Conservation (phyloP, 37 sponge, comb jelly and placozoan species). For the Crambe crambe region DNA sequence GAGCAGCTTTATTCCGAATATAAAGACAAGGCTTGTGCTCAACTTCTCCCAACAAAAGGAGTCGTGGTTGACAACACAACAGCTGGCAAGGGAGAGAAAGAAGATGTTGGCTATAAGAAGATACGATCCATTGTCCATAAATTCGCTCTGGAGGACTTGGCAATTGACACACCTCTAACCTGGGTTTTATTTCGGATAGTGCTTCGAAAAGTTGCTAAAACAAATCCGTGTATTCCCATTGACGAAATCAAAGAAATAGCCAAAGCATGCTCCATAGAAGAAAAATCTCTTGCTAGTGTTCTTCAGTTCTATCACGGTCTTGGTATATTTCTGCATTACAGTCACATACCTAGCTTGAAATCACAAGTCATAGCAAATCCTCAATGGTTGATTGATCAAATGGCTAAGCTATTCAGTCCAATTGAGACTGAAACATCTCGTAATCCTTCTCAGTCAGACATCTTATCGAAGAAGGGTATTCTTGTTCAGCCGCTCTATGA, state of each 20-base stretch:
- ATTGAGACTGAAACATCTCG: neutral
- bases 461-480: conserved; percentile 31
- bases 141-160: conserved; percentile 15
- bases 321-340: conserved; percentile 44
- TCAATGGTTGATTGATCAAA: conserved; percentile 44
- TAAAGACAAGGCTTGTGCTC: conserved; percentile 23
- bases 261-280: conserved; percentile 10
- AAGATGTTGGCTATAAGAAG: conserved; percentile 28
- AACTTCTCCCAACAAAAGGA: neutral
- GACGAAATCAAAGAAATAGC: conserved; percentile 17
- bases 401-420: conserved; percentile 29
- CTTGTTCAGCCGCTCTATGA: conserved; percentile 39
- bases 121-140: conserved; percentile 5
- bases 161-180: conserved; percentile 38
- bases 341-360: conserved; percentile 12
- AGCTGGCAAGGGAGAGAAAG: conserved; percentile 36
- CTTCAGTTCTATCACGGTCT: conserved; percentile 63
- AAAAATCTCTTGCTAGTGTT: conserved; percentile 22
- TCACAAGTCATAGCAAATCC: conserved; percentile 37
- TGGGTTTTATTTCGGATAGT: conserved; percentile 59
- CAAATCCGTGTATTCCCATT: conserved; percentile 6
- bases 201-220: conserved; percentile 5
- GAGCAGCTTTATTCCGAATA: neutral
- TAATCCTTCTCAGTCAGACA: conserved; percentile 1
- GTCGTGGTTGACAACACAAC: conserved; percentile 58